Base-by-base conservation (phyloP, 2,797 vertebrate genomes). In the Siniperca undulata region DNA sequence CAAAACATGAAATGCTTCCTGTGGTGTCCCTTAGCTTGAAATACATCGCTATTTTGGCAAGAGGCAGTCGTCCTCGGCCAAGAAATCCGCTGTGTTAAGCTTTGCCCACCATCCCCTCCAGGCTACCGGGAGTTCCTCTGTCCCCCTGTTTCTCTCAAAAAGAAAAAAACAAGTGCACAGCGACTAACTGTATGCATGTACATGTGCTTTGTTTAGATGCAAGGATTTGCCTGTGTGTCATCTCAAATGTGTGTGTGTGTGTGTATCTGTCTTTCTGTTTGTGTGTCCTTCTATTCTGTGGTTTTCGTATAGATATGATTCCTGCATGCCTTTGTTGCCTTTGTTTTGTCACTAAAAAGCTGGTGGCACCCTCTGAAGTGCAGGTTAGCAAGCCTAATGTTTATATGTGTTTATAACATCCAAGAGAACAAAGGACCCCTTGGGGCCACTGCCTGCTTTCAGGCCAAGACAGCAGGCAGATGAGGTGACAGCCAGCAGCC, bases 341-440 rank as follows among this genome's bases (percentile, higher is more conserved):
- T 90, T 90, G 72, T 83, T 83, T 83, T 36, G 73, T 64, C 30
- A 78, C 30, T 76, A 44, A 70, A 76, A 82, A 78, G 74, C 86
- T 84, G 50, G 65, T 73, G 75, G 68, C 64, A 72, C 19, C 74
- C 73, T 84, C 76, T 84, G 79, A 82, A 90, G 75, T 84, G 82
- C 81, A 88, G 88, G 83, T 87, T 85, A 85, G 88, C 44, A 74
- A 80, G 40, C 78, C 69, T 76, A 74, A 84, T 92, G 85, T 92
- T 92, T 89, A 75, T 55, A 85, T 82, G 84, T 72, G 38, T 69
- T 58, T 74, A 36, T 36, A 69, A 69, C 80, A 83, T 87, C 55
- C 67, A 61, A 59, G 50, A 86, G 81, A 91, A 90, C 81, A 89
- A 84, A 87, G 76, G 77, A 27, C 66, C 79, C 78, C 79, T 61